Conservation (phyloP, 2,888 invertebrate genomes). For the Rhagonycha lutea region DNA sequence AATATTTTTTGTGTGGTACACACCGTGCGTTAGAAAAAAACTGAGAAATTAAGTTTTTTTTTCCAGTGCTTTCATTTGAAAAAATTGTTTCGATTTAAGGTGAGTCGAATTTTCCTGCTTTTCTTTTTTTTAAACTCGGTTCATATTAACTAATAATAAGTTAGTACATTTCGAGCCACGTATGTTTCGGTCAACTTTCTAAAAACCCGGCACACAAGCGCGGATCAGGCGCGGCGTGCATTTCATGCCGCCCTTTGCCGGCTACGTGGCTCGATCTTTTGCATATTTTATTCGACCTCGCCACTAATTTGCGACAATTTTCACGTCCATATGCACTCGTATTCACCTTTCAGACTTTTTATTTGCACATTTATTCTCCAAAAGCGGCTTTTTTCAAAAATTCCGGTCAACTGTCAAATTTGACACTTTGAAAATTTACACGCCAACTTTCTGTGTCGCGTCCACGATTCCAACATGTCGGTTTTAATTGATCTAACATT, state of each 20-base stretch:
- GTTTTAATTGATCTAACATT: background rate
- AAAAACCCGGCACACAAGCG: constrained; percentile 19
- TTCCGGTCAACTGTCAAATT: background rate
- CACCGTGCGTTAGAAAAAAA: constrained; percentile 56
- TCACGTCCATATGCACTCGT: too few relatives aligned
- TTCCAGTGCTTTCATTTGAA: constrained; percentile 45
- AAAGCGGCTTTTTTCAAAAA: background rate
- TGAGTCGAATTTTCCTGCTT: constrained; percentile 35
- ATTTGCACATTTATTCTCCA: background rate
- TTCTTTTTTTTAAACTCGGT: constrained; percentile 21
- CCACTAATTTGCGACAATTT: constrained; percentile 9
- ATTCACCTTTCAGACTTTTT: background rate
- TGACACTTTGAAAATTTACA: background rate
- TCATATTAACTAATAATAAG: background rate
- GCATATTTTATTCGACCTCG: constrained; percentile 4
- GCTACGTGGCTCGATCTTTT: constrained; percentile 37
- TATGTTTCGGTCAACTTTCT: constrained; percentile 26
- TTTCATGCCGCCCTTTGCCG: constrained; percentile 37
- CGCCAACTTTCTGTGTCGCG: background rate
- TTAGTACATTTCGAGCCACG: constrained; percentile 21
- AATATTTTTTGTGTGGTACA: constrained; percentile 52
- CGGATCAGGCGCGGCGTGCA: constrained; percentile 35
- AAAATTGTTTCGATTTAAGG: constrained; percentile 47
- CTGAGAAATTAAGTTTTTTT: constrained; percentile 39
- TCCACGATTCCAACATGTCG: background rate